Percentiles rank a stretch among this genome's conserved stretches.
Conservation (phyloP, 2,888 invertebrate species). For the Eulithis prunata region DNA sequence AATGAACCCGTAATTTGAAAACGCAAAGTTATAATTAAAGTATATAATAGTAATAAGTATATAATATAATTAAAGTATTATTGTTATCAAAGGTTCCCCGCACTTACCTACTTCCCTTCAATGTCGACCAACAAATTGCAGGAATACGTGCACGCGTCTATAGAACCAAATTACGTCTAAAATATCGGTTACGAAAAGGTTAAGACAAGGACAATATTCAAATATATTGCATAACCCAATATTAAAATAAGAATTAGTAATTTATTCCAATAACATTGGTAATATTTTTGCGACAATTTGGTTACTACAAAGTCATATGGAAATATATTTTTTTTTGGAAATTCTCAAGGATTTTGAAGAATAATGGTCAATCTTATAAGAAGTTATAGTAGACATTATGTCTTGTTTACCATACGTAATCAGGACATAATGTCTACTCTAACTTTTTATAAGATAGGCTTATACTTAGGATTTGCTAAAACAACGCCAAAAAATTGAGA, state of each 20-base stretch:
- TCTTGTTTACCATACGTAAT: no score
- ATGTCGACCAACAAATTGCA: not conserved
- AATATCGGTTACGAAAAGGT: slow-evolving; percentile 7
- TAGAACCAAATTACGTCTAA: not conserved
- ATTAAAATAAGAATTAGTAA: slow-evolving; percentile 2
- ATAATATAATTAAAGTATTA: slow-evolving; percentile 1
- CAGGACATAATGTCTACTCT: no score
- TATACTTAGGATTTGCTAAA: no score
- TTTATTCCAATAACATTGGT: slow-evolving; percentile 4
- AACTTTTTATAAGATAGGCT: no score
- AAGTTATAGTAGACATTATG: no score
- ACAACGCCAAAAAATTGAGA: no score
- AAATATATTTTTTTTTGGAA: no score
- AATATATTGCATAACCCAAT: slow-evolving; percentile 8
- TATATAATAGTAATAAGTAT: no score
- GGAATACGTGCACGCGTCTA: not conserved
- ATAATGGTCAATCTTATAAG: no score
- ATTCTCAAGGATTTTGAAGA: no score
- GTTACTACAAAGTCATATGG: no score
- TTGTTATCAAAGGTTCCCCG: not conserved
- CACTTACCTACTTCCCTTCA: not conserved
- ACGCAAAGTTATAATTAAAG: not conserved
- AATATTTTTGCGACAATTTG: not conserved
- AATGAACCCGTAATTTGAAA: not conserved
- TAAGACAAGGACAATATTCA: slow-evolving; percentile 12